phyloP scores from a whole-genome alignment of 2,797 vertebrate species.

The Hydrocynus forskahlii region DNA sequence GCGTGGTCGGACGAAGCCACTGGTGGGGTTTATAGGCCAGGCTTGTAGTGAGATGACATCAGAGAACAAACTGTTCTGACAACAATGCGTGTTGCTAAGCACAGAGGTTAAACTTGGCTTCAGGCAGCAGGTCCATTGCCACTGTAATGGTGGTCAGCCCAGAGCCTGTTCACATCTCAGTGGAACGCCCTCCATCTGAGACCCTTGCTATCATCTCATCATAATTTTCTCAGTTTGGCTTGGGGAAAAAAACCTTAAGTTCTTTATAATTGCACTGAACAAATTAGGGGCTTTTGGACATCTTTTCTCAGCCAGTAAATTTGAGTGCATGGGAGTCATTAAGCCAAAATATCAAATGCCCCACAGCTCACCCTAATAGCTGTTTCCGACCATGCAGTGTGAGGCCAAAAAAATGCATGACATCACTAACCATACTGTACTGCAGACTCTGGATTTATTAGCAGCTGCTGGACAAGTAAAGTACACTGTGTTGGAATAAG shows the following conservation, averaged over 20 bases:
- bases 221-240: slow-evolving; percentile 25
- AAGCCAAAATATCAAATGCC: slow-evolving; percentile 64
- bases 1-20: slow-evolving; percentile 38
- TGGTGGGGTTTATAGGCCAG: slow-evolving; percentile 60
- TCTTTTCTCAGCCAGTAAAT: slow-evolving; percentile 69
- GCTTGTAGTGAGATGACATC: slow-evolving; percentile 71
- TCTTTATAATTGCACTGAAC: slow-evolving; percentile 13
- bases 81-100: slow-evolving; percentile 72
- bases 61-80: slow-evolving; percentile 77
- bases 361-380: slow-evolving; percentile 52
- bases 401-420: slow-evolving; percentile 27
- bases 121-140: slow-evolving; percentile 40
- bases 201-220: slow-evolving; percentile 36
- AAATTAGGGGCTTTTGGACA: slow-evolving; percentile 39
- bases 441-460: slow-evolving; percentile 19
- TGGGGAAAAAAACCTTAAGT: slow-evolving; percentile 1
- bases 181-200: slow-evolving; percentile 48
- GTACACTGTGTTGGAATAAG: slow-evolving; percentile 4
- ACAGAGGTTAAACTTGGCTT: slow-evolving; percentile 55
- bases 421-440: not conserved
- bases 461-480: not conserved
- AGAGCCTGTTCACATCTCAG: slow-evolving; percentile 45
- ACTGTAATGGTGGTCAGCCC: slow-evolving; percentile 20
- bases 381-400: slow-evolving; percentile 26
- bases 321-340: slow-evolving; percentile 62